These are phyloP conservation scores for Stenodera caucasica DNA, from an alignment of 2,888 invertebrate species.

Conservation along the genomic window DNA sequence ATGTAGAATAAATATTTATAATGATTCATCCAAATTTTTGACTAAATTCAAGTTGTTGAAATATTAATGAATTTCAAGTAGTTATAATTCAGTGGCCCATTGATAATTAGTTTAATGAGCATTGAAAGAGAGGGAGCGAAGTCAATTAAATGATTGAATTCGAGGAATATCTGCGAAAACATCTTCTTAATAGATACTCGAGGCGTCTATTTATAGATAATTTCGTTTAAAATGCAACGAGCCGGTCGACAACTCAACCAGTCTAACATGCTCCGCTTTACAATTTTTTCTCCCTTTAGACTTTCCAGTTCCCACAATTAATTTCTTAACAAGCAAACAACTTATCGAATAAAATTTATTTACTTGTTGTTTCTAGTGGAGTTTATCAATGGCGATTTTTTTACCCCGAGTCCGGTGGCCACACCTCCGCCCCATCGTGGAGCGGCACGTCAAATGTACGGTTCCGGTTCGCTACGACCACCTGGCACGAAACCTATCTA, in stretches of 20 bases:
- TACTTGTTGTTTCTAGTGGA: slow-evolving; percentile 12
- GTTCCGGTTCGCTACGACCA: slow-evolving; percentile 60
- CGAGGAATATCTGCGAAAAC: neutral
- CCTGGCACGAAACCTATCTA: slow-evolving; percentile 55
- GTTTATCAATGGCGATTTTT: slow-evolving; percentile 18
- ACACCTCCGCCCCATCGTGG: slow-evolving; percentile 58
- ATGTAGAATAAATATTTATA: too few relatives aligned
- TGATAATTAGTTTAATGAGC: neutral
- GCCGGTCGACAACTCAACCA: neutral
- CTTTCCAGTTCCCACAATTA: too few relatives aligned
- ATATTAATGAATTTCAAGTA: too few relatives aligned
- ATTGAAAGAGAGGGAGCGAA: neutral
- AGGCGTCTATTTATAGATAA: slow-evolving; percentile 2
- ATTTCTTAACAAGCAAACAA: too few relatives aligned
- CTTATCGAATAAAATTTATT: neutral
- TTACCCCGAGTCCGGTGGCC: slow-evolving; percentile 43
- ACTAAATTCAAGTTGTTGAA: too few relatives aligned
- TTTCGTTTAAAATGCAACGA: neutral
- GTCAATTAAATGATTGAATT: neutral
- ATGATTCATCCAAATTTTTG: too few relatives aligned
- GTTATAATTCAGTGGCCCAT: too few relatives aligned
- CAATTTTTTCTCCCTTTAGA: neutral
- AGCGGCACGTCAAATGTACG: slow-evolving; percentile 61
- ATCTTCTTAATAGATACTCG: neutral
- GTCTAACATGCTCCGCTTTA: neutral